phyloP scores from a whole-genome alignment of 1,140 invertebrate species.

The Diorhabda sublineata region DNA sequence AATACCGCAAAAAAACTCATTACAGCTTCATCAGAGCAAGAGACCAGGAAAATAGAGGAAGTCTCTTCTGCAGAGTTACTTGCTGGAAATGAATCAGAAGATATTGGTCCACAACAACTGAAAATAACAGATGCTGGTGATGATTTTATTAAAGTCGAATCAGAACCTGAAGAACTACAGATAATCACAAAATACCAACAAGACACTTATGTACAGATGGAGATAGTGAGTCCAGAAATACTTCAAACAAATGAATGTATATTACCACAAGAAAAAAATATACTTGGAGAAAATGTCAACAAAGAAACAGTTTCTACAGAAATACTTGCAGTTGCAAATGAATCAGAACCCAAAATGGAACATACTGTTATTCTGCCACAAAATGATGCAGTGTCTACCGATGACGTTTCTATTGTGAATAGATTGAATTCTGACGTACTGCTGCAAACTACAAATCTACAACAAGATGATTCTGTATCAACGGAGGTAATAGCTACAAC shows the following conservation, averaged over 20 bases:
- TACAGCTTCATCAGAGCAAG: neutral
- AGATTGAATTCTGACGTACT: too few relatives aligned
- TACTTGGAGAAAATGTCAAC: neutral
- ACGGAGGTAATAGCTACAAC: neutral
- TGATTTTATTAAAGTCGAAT: too few relatives aligned
- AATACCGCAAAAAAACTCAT: neutral
- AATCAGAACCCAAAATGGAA: conserved; percentile 1
- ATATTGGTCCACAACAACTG: too few relatives aligned
- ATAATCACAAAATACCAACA: neutral
- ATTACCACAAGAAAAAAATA: neutral
- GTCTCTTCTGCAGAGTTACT: neutral
- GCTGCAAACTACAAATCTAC: neutral
- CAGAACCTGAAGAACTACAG: too few relatives aligned
- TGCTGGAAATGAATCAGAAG: neutral
- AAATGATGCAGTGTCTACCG: neutral
- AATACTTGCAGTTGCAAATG: neutral
- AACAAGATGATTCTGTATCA: neutral
- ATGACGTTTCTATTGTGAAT: neutral
- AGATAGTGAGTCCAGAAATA: too few relatives aligned
- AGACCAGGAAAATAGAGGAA: neutral
- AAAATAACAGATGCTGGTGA: neutral
- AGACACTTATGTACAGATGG: neutral
- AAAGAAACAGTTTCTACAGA: neutral
- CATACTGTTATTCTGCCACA: too few relatives aligned
- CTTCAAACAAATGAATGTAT: too few relatives aligned